Percentiles rank a stretch among this genome's conserved stretches.
Evolutionary conservation across 2,113 vertebrate genomes (phyloP).

Genomic region (Eubucco bourcierii): DNA sequence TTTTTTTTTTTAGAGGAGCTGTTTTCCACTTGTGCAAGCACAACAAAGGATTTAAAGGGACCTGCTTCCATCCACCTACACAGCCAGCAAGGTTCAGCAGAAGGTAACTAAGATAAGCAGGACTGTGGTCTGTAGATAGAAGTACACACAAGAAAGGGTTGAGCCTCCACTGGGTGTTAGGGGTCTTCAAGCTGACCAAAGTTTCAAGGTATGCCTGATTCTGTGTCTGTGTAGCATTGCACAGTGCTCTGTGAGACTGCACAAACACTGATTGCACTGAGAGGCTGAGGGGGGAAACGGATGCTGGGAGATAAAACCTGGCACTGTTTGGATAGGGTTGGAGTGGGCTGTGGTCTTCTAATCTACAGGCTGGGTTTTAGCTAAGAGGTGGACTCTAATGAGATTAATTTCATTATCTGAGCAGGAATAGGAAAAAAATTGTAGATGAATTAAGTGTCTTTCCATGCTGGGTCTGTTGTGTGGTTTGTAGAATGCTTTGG

Average conservation of each 20-base stretch:
- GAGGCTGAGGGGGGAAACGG: neutral
- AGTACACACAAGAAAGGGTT: neutral
- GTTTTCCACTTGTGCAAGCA: conserved; percentile 53
- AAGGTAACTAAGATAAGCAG: neutral
- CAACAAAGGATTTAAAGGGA: conserved; percentile 57
- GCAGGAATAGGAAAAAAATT: neutral
- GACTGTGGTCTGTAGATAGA: neutral
- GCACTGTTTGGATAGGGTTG: neutral
- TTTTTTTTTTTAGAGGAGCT: neutral
- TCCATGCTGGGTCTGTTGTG: neutral
- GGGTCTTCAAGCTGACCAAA: neutral
- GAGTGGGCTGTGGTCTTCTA: neutral
- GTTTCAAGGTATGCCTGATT: neutral
- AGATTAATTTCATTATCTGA: neutral
- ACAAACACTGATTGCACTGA: neutral
- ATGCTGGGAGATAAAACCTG: neutral
- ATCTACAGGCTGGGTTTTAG: neutral
- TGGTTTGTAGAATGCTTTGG: neutral
- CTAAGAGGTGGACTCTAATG: neutral
- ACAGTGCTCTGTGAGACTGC: neutral
- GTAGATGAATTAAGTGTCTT: neutral
- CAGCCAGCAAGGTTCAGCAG: neutral
- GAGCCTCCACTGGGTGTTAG: neutral
- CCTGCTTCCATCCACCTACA: neutral
- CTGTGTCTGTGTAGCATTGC: neutral